Conservation (phyloP, 2,888 invertebrate genomes). For the Oasisia sp. region DNA sequence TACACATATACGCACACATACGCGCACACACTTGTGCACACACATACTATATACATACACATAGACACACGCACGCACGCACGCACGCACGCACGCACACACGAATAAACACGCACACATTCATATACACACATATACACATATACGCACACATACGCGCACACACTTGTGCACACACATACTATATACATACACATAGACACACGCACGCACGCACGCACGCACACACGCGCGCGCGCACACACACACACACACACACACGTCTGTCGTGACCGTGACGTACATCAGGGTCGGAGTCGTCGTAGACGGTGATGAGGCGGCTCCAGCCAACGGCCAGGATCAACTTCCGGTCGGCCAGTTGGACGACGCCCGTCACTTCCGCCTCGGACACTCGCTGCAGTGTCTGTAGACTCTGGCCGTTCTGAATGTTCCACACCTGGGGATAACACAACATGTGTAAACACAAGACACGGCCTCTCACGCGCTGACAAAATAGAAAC, state of each 20-base stretch:
- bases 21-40: too few relatives aligned
- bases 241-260: neutral
- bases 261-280: conserved; percentile 37
- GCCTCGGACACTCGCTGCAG: conserved; percentile 60
- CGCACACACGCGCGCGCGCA: too few relatives aligned
- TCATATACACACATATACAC: too few relatives aligned
- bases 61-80: too few relatives aligned
- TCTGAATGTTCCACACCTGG: conserved; percentile 66
- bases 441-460: neutral
- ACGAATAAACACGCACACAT: too few relatives aligned
- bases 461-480: too few relatives aligned
- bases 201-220: too few relatives aligned
- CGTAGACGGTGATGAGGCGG: conserved; percentile 57
- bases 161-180: too few relatives aligned
- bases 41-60: neutral
- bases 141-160: too few relatives aligned
- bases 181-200: neutral
- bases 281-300: conserved; percentile 62
- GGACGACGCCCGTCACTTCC: conserved; percentile 63
- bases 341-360: conserved; percentile 57
- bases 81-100: too few relatives aligned
- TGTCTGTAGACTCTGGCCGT: conserved; percentile 63
- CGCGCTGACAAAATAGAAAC: too few relatives aligned
- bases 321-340: conserved; percentile 65
- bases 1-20: too few relatives aligned